These are phyloP conservation scores for Coccyzus lansbergi DNA, from an alignment of 2,797 vertebrate genomes.

Conservation along the genomic window DNA sequence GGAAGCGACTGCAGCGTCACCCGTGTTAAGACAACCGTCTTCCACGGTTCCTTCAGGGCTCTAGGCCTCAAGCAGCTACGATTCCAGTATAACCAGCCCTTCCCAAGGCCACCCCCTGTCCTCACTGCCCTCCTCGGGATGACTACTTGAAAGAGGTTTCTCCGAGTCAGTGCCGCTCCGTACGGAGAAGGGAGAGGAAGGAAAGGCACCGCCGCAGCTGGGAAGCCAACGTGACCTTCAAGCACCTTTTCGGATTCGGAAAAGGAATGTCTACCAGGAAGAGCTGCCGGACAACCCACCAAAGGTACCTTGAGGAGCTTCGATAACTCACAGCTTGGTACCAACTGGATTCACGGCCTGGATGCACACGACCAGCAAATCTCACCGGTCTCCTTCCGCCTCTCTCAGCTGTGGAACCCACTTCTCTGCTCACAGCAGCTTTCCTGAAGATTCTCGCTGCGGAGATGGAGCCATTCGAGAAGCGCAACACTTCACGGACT, in stretches of 20 bases:
- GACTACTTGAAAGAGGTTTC: neutral
- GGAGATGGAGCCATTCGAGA: neutral
- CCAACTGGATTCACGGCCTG: neutral
- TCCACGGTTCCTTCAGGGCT: neutral
- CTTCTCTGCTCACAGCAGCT: neutral
- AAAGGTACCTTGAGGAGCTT: neutral
- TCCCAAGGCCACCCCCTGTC: neutral
- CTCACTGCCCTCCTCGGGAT: neutral
- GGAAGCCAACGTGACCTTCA: neutral
- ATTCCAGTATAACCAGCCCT: neutral
- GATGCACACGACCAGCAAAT: fast-evolving
- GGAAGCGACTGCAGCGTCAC: neutral
- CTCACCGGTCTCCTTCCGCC: neutral
- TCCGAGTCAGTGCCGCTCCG: neutral
- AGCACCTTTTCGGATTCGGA: neutral
- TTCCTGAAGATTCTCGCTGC: conserved; percentile 8
- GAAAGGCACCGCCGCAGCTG: neutral
- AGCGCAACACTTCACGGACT: neutral
- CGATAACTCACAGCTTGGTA: neutral
- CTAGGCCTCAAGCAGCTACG: neutral
- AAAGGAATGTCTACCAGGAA: neutral
- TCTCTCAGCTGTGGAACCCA: neutral
- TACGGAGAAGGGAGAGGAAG: neutral
- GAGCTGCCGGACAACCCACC: neutral
- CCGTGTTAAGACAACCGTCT: neutral